Base-by-base conservation (phyloP, 2,113 vertebrate genomes). In the Zosterops hypoxanthus region DNA sequence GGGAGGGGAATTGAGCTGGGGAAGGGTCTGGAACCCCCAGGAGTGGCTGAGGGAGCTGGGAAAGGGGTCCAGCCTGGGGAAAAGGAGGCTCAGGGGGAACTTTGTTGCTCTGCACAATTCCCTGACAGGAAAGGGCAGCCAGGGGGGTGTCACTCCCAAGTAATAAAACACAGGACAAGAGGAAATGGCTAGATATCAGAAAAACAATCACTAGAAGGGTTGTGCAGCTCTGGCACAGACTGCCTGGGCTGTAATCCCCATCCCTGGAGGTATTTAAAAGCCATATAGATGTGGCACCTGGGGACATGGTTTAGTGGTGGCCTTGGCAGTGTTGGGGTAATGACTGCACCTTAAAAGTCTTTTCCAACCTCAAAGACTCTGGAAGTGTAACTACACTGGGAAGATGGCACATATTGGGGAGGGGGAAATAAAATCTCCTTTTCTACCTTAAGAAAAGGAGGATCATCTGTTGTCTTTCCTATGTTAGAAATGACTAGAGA, bases 341-440 rank as follows among this genome's bases (percentile, higher is more conserved):
- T 26, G 25, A 25, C 0, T 41, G 39, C 39, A 49, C 63, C 26
- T 56, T 26, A 16, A 29, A 68, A 12, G 14, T 22, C 41, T 76
- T 82, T 76, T 42, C n/a, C 34, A 36, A 19, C 34, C 14, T 69
- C 24, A 34, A 34, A 7, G 29, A 49, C 31, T 42, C n/a, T 41
- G 21, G 14, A 68, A 84, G 34, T 20, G 34, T 24, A 33, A 26
- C 21, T 21, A 50, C 5, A 33, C 19, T 49, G 39, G 8, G 3
- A 70, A 64, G 52, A 64, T 0, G 1, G 13, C 17, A 22, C 2
- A 25, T 5, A 26, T 9, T 15, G 31, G 19, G 55, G 5, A 5
- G 13, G 16, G 13, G 1, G 1, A 2, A 6, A 20, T 9, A 33
- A 20, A 44, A 20, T 23, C 14, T 53, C 59, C 7, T 82, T 72